Evolutionary conservation across 2,797 vertebrate species (phyloP), one percentile per base, ranked within the genome.

Genomic region (Myiotriccus ornatus): DNA sequence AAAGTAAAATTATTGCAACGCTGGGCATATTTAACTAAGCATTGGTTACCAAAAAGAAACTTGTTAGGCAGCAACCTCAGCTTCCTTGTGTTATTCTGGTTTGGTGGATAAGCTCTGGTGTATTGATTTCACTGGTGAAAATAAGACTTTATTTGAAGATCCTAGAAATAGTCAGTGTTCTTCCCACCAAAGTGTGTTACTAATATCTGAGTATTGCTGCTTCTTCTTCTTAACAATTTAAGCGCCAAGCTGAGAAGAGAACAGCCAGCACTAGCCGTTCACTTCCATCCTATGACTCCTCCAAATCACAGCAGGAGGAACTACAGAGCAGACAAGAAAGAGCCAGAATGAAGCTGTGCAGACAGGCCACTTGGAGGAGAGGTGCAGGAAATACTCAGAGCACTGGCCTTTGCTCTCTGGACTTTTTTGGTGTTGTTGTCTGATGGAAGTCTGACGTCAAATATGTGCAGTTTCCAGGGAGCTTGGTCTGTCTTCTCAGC

Each of bases 1-100:
- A 68, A 70, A 93, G 49, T 43, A 93, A 83, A 94, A 80, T 89
- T 56, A 56, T 74, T 81, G 67, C 53, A 93, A 75, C 74, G 23
- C 16, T 84, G 64, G 34, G 16, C 12, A 39, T 93, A 78, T 93
- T 39, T 86, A 85, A 80, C 50, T 80, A 78, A 74, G 39, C 11
- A 46, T 70, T 65, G 49, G 47, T 52, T 81, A 75, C 60, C 24
- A 63, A 65, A 76, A 71, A 55, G 32, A 55, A 77, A 60, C 22
- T 79, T 62, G 12, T 21, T 50, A 59, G 27, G 68, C 53, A 85
- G 32, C 35, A 81, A 9, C 10, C 17, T 93, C n/a, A 69, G 37
- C 32, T 92, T 87, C 56, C 39, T 87, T 53, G 22, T 68, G 37
- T 82, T 90, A n/a, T 64, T 89, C 39, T 89, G 49, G 37, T 83